Evolutionary conservation across 2,797 vertebrate species (phyloP), one percentile per base, ranked within the genome.

Genomic region (Manis pentadactyla): DNA sequence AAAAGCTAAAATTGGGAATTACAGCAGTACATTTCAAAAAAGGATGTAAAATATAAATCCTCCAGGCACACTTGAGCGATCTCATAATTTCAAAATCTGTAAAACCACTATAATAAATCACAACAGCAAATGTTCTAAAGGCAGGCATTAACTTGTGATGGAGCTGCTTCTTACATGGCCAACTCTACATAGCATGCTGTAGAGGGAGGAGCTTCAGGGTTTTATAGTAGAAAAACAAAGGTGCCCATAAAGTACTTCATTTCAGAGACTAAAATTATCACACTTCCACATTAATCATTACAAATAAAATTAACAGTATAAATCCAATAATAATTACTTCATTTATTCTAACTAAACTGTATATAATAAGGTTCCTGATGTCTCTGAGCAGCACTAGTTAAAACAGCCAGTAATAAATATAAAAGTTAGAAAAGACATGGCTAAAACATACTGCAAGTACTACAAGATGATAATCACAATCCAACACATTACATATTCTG

Each of bases 1-100:
- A 29, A 75, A 90, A 77, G 13, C 18, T 51, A 42, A 66, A 55
- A 92, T 49, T 6, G 75, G 21, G 9, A 5, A 21, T 61, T 94
- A 87, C 17, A 63, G 37, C 12, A 83, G 31, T 25, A 81, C 21
- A 49, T 61, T 95, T 94, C 21, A 83, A 93, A 90, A 75, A 90
- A 81, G 23, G 19, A 19, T 77, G 31, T 77, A n/a, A 89, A 81
- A 31, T 53, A 55, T 71, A 78, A 82, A 39, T 78, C 11, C 18
- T 66, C n/a, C 9, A 78, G 57, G 3, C 49, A 66, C 31, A 13
- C 15, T 94, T 55, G 63, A 92, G 53, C 39, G 23, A 87, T 4
- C 23, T 90, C 31, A 79, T 2, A 6, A 10, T 92, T 82, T 92
- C 12, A 83, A 81, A 89, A 49, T 86, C 31, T 18, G 13, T 84